Percentiles rank a stretch among this genome's conserved stretches.
phyloP scores from a whole-genome alignment of 2,797 vertebrate species.

The Adrianichthys oophorus region DNA sequence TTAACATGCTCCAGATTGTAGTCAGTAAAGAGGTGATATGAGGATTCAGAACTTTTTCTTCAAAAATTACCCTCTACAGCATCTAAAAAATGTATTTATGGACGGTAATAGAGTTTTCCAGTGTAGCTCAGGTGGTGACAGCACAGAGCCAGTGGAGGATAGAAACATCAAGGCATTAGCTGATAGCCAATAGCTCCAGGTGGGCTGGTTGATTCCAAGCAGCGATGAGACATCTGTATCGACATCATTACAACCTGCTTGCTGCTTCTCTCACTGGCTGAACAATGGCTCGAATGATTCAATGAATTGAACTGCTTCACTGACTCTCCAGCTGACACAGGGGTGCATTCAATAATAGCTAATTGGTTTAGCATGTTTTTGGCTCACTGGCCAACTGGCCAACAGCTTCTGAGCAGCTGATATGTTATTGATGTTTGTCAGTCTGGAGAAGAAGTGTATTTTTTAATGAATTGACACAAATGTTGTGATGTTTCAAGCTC shows the following conservation, averaged over 20 bases:
- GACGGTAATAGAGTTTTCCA: neutral
- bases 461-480: neutral
- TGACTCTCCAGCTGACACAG: constrained; percentile 22
- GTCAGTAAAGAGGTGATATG: neutral
- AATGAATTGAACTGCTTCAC: constrained; percentile 22
- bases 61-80: neutral
- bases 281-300: constrained; percentile 39
- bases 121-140: neutral
- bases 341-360: constrained; percentile 41
- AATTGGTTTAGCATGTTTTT: constrained; percentile 49
- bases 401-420: constrained; percentile 36
- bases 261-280: constrained; percentile 19
- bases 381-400: constrained; percentile 31
- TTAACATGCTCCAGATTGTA: constrained; percentile 9
- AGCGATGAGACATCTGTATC: constrained; percentile 45
- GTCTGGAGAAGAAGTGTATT: neutral
- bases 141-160: constrained; percentile 47
- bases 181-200: constrained; percentile 54
- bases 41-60: constrained; percentile 7
- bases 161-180: constrained; percentile 66
- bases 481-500: neutral
- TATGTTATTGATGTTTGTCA: constrained; percentile 15
- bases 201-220: constrained; percentile 36
- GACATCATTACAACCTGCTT: constrained; percentile 8
- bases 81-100: too few relatives aligned